Percentiles rank a stretch among this genome's conserved stretches.
Evolutionary conservation across 1,140 invertebrate genomes (phyloP).

Genomic region (Diprion similis): DNA sequence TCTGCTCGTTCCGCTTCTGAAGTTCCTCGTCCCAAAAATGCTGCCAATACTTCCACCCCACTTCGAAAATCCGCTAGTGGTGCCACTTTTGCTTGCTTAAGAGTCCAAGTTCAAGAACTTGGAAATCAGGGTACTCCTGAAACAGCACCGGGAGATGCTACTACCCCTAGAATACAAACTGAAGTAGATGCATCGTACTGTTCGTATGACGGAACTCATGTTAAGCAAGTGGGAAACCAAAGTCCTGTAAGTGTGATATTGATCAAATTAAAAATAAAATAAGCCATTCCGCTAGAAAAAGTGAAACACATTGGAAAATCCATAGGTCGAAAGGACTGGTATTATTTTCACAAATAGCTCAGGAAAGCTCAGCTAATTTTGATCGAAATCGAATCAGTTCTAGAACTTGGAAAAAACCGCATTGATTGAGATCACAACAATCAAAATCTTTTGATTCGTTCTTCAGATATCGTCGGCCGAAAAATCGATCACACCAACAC

Average conservation of each 20-base stretch:
- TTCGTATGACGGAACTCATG: constrained; percentile 57
- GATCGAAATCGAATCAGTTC: no score
- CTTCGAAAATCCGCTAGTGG: constrained; percentile 56
- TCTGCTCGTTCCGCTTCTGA: constrained; percentile 60
- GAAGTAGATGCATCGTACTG: constrained; percentile 69
- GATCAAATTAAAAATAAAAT: neutral
- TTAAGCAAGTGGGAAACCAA: constrained; percentile 57
- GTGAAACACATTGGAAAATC: neutral
- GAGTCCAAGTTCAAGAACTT: constrained; percentile 41
- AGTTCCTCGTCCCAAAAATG: constrained; percentile 48
- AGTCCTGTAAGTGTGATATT: constrained; percentile 48
- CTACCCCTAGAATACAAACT: constrained; percentile 65
- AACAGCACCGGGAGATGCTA: constrained; percentile 53
- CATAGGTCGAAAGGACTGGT: no score
- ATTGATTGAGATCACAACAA: no score
- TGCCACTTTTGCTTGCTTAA: constrained; percentile 55
- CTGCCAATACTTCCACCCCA: constrained; percentile 48
- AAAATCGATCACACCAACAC: no score
- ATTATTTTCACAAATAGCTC: no score
- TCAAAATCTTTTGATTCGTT: no score
- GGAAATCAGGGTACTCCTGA: constrained; percentile 40
- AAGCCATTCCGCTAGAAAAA: neutral
- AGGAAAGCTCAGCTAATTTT: neutral
- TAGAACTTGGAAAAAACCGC: no score
- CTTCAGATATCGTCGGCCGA: no score